Evolutionary conservation across 1,140 invertebrate genomes (phyloP), one percentile per base, ranked within the genome.

Genomic region (Ooceraea biroi): DNA sequence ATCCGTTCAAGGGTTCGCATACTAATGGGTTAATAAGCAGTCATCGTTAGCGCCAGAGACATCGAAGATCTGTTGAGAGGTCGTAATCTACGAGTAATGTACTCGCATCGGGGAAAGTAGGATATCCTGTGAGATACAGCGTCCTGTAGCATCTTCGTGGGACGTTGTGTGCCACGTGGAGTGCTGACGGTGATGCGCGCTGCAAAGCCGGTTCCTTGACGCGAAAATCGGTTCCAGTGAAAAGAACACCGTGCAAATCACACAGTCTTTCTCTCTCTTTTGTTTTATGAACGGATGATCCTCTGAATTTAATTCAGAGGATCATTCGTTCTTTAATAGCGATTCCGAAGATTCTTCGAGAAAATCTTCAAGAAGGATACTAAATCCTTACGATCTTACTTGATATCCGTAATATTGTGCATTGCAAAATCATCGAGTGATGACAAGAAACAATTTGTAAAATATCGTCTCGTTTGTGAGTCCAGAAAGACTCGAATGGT

Each of bases 21-120:
- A 69, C 76, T 80, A 80, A 80, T 71, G n/a, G 2, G 52, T 71
- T 80, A 80, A 80, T 69, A 80, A 80, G 27, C 36, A n/a, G 50
- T 65, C 69, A 57, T 71, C 65, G 57, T 46, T 80, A 57, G 76
- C 76, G 55, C 19, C 63, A 36, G 22, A 55, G 63, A 78, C 63
- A 68, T 69, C 76, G 50, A 71, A 77, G 76, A 69, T 65, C 50
- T 69, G 65, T 80, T 65, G 65, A 17, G 25, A 44, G 17, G 66
- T 69, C 66, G 48, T 71, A 80, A 80, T 80, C 65, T 46, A 80
- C 46, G 74, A 66, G 52, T 80, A 80, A 80, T 71, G 76, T 65
- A 80, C 25, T 69, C 65, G 36, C 36, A 55, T 17, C n/a, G 65
- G 65, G 22, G 65, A 80, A 80, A 80, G 76, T 71, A 80, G 76